phyloP scores from a whole-genome alignment of 2,888 invertebrate species.

The Hyposoter didymator region DNA sequence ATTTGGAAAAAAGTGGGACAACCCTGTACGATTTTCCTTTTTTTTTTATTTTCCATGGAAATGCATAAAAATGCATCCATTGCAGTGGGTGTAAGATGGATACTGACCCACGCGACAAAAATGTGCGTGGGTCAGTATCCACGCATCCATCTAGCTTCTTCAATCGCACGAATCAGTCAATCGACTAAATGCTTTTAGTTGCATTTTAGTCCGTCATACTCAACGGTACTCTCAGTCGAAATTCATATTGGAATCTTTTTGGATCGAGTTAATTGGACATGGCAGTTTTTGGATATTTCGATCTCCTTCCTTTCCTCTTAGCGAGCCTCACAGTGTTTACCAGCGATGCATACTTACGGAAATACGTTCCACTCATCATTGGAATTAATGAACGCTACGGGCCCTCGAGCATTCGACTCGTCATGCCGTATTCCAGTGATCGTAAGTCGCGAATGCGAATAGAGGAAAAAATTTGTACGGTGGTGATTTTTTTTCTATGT shows the following conservation, averaged over 20 bases:
- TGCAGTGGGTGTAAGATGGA: too few relatives aligned
- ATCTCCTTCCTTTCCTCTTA: constrained; percentile 27
- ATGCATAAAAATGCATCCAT: too few relatives aligned
- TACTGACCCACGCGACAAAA: constrained; percentile 30
- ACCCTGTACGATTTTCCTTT: too few relatives aligned
- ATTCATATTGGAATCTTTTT: not conserved
- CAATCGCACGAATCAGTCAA: constrained; percentile 52
- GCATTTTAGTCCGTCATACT: constrained; percentile 21
- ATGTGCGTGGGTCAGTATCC: constrained; percentile 40
- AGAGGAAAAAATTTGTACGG: not conserved
- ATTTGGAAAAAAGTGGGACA: too few relatives aligned
- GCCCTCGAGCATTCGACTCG: constrained; percentile 71
- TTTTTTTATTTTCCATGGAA: too few relatives aligned
- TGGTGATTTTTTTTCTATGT: not conserved
- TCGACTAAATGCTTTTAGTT: constrained; percentile 43
- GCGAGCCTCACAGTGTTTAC: not conserved
- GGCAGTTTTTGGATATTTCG: not conserved
- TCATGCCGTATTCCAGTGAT: constrained; percentile 52
- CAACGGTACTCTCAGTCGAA: not conserved
- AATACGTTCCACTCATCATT: constrained; percentile 45
- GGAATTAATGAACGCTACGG: constrained; percentile 70
- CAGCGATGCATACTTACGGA: constrained; percentile 20
- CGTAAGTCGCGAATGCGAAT: constrained; percentile 40
- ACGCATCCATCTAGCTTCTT: constrained; percentile 42
- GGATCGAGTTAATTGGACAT: not conserved